Evolutionary conservation across 1,140 invertebrate species (phyloP), one percentile per base, ranked within the genome.

Genomic region (Trigoniulus corallinus): DNA sequence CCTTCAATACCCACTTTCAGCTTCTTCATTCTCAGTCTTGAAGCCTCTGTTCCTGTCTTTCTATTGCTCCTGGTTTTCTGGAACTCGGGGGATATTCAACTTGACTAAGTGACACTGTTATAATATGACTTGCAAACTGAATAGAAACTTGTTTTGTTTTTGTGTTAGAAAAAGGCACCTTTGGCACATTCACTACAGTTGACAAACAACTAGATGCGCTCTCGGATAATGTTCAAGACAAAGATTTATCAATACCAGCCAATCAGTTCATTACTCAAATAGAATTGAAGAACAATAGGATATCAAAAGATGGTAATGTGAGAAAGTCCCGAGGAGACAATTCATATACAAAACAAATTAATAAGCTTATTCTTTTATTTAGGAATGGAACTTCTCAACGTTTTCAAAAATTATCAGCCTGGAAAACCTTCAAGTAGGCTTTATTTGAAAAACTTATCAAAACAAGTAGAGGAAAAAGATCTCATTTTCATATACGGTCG

Each of bases 371-470:
- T n/a, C 58, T 63, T 52, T 27, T 47, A 67, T 65, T 39, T 59
- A 70, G 83, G 92, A 67, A 79, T 86, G 64, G 77, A 79, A 60
- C 64, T 81, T 10, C 65, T 88, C 47, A 75, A 82, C 41, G 79
- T 89, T 18, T 94, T 88, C 57, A 87, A 84, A 64, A 88, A 87
- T 61, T 95, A 94, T 67, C 74, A 81, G 56, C 63, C 76, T 24
- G 89, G 91, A 15, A 73, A 80, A 41, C 80, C 84, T 15, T 84
- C 81, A 7, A 76, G 79, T 68, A 77, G 85, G 52, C 66, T 96
- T 7, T 95, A 96, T 61, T 80, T 96, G 29, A 96, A 96, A 65
- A 96, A 96, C 73, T 71, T 94, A 21, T 73, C 80, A 1, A 93
- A 91, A 70, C 75, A 77, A 55, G 80, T 88, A 0, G 75, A 72